These are phyloP conservation scores for Falco columbarius DNA, from an alignment of 2,797 vertebrate genomes.

Conservation along the genomic window DNA sequence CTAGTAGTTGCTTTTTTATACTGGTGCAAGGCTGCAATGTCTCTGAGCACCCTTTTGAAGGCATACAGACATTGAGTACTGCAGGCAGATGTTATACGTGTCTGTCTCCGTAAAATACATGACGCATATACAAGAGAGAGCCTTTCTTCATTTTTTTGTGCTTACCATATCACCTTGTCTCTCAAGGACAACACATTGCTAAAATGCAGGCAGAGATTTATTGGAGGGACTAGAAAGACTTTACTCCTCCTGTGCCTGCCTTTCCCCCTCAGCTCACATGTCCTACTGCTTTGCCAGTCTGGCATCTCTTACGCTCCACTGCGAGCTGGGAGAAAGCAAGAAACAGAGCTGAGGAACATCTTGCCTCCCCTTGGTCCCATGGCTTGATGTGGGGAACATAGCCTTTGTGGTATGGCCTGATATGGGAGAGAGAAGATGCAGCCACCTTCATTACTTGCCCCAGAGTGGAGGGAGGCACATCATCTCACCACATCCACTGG, in stretches of 20 bases:
- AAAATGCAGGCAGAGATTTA: conserved; percentile 62
- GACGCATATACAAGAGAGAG: neutral
- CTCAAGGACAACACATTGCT: conserved; percentile 45
- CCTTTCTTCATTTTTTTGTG: neutral
- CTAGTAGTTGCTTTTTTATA: neutral
- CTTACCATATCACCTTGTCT: conserved; percentile 61
- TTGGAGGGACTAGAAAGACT: conserved; percentile 32
- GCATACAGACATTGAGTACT: neutral
- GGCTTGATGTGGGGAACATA: neutral
- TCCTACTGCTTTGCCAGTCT: neutral
- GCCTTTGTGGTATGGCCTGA: neutral
- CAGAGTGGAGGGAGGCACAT: rapidly evolving
- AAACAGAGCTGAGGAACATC: neutral
- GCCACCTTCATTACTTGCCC: neutral
- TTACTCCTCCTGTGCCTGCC: neutral
- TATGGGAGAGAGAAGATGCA: neutral
- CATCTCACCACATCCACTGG: neutral
- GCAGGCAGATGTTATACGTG: neutral
- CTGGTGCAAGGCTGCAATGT: neutral
- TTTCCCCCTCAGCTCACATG: neutral
- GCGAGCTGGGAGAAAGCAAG: neutral
- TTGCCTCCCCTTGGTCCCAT: rapidly evolving
- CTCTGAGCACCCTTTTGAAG: neutral
- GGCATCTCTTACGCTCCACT: neutral
- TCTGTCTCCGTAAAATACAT: neutral